Conservation (phyloP, 2,113 vertebrate genomes). For the Coreoperca whiteheadi region DNA sequence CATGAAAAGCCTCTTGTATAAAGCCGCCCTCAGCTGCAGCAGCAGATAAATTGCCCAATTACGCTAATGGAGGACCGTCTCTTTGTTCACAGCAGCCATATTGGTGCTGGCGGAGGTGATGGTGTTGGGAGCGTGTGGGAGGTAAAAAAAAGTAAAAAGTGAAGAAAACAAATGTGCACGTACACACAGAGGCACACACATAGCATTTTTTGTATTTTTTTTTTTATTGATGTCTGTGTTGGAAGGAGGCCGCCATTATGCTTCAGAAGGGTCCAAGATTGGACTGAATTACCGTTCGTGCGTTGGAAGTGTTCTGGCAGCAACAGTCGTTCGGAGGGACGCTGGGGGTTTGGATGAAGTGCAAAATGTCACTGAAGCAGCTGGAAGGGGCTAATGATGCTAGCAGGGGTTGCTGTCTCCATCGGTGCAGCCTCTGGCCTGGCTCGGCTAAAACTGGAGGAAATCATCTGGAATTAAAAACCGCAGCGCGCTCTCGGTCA, state of each 20-base stretch:
- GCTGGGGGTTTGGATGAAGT: slow-evolving; percentile 51
- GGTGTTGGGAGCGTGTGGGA: slow-evolving; percentile 43
- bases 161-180: slow-evolving; percentile 52
- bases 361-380: slow-evolving; percentile 70
- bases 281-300: slow-evolving; percentile 68
- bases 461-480: slow-evolving; percentile 69
- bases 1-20: slow-evolving; percentile 72
- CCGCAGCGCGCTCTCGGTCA: slow-evolving; percentile 10
- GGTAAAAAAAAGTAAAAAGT: slow-evolving; percentile 41
- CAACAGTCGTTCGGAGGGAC: slow-evolving; percentile 8
- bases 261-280: slow-evolving; percentile 53
- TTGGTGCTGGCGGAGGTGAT: slow-evolving; percentile 33
- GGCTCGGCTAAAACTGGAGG: slow-evolving; percentile 28
- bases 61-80: slow-evolving; percentile 67
- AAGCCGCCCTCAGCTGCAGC: slow-evolving; percentile 60
- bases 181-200: slow-evolving; percentile 34
- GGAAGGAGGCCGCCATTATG: slow-evolving; percentile 56
- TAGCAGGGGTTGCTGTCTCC: slow-evolving; percentile 57
- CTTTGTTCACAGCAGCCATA: slow-evolving; percentile 69
- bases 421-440: slow-evolving; percentile 37
- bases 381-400: slow-evolving; percentile 74
- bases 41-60: slow-evolving; percentile 77
- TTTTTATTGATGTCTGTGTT: slow-evolving; percentile 62
- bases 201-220: no score
- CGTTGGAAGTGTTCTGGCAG: slow-evolving; percentile 50